These are phyloP conservation scores for Zoanthus sociatus DNA, from an alignment of 92 coral and sea anemone genomes.

Conservation along the genomic window DNA sequence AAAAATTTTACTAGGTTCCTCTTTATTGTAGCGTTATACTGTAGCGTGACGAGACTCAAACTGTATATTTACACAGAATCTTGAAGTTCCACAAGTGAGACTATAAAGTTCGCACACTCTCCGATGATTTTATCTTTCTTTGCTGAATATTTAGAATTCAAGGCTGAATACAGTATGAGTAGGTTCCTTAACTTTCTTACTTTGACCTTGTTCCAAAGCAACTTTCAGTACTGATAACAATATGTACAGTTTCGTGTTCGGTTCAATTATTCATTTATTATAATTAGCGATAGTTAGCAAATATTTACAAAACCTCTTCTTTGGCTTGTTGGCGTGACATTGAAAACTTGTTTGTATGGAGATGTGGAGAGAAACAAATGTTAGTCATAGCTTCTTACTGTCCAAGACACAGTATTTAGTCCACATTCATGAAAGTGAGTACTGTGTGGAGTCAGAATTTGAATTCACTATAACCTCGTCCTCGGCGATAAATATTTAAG, in stretches of 20 bases:
- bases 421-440: neutral
- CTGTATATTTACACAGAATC: neutral
- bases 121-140: no score
- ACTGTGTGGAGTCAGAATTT: neutral
- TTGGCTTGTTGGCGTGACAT: neutral
- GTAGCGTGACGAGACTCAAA: neutral
- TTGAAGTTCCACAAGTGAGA: neutral
- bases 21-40: neutral
- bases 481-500: no score
- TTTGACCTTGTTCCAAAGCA: neutral
- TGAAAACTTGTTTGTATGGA: neutral
- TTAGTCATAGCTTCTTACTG: neutral
- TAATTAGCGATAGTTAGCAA: neutral
- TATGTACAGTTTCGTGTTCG: neutral
- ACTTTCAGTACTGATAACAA: neutral
- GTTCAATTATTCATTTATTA: neutral
- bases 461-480: no score
- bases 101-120: neutral
- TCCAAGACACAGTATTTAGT: neutral
- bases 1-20: neutral
- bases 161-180: neutral
- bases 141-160: no score
- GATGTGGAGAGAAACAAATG: neutral
- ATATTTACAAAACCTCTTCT: conserved; percentile 19
- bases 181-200: neutral